phyloP scores from a whole-genome alignment of 1,140 invertebrate genomes.

The roundworm (Caenorhabditis elegans) region DNA sequence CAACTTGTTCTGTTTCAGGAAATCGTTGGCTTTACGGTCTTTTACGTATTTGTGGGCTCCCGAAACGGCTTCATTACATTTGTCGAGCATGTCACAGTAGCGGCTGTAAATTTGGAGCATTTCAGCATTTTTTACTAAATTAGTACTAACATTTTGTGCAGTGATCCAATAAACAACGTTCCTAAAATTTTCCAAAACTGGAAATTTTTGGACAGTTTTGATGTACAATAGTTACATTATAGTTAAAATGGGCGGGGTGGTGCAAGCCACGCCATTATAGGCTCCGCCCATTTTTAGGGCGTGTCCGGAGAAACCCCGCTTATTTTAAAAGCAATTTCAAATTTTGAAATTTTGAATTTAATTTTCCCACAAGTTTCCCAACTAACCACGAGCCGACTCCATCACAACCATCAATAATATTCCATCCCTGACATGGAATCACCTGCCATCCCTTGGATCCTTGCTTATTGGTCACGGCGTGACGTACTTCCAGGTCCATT shows the following conservation, averaged over 20 bases:
- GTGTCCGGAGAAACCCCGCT: no score
- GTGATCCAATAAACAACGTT: no score
- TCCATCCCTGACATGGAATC: constrained; percentile 66
- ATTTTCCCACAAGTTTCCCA: no score
- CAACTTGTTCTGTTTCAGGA: constrained; percentile 58
- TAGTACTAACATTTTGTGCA: no score
- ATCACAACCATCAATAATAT: constrained; percentile 66
- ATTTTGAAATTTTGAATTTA: no score
- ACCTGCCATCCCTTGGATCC: constrained; percentile 65
- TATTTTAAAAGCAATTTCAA: no score
- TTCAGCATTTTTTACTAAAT: background rate
- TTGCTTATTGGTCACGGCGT: constrained; percentile 65
- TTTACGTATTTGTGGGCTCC: constrained; percentile 65
- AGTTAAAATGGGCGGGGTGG: no score
- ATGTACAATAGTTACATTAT: no score
- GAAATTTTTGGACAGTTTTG: no score
- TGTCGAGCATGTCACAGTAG: constrained; percentile 66
- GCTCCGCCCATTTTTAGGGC: no score
- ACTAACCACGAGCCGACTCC: constrained; percentile 64
- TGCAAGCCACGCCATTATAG: no score
- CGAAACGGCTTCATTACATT: constrained; percentile 66
- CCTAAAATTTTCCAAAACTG: no score
- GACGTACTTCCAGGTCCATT: constrained; percentile 66
- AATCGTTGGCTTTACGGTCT: constrained; percentile 41
- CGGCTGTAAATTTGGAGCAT: constrained; percentile 50